Evolutionary conservation across 2,888 invertebrate genomes (phyloP).

Genomic region (Drosophila ustulata): DNA sequence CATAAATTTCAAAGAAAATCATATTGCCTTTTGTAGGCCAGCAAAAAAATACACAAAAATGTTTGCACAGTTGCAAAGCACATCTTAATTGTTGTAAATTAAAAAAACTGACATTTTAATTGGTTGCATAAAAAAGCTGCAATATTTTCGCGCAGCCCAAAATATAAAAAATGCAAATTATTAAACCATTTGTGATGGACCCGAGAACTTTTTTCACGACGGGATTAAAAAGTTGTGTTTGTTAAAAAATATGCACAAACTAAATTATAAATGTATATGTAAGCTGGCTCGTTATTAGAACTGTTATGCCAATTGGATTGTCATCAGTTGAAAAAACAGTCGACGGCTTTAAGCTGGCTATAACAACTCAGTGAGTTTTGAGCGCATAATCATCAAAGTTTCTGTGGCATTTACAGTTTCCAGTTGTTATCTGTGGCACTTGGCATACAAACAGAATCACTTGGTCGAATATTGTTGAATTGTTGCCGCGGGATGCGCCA

Average conservation of each 20-base stretch:
- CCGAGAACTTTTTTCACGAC: conserved; percentile 9
- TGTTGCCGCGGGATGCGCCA: conserved; percentile 8
- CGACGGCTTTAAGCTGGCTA: background rate
- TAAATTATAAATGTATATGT: conserved; percentile 1
- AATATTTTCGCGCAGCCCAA: conserved; percentile 2
- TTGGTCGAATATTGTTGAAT: conserved; percentile 32
- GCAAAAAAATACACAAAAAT: conserved; percentile 2
- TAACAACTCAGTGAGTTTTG: background rate
- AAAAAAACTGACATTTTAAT: conserved; percentile 57
- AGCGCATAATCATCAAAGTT: conserved; percentile 25
- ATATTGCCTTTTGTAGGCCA: conserved; percentile 1
- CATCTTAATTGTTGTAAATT: conserved; percentile 55
- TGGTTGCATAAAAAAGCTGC: conserved; percentile 38
- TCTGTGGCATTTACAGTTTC: conserved; percentile 18
- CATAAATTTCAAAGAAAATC: conserved; percentile 6
- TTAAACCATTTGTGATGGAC: conserved; percentile 20
- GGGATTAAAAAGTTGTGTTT: conserved; percentile 23
- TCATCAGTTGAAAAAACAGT: background rate
- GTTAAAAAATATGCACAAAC: conserved; percentile 2
- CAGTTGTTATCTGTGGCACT: conserved; percentile 36
- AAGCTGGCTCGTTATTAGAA: background rate
- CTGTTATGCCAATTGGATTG: conserved; percentile 7
- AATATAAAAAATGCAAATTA: conserved; percentile 15
- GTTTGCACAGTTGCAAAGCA: conserved; percentile 25
- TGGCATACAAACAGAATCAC: conserved; percentile 38